Evolutionary conservation across 2,797 vertebrate genomes (phyloP).

Genomic region (Oophaga sylvatica): DNA sequence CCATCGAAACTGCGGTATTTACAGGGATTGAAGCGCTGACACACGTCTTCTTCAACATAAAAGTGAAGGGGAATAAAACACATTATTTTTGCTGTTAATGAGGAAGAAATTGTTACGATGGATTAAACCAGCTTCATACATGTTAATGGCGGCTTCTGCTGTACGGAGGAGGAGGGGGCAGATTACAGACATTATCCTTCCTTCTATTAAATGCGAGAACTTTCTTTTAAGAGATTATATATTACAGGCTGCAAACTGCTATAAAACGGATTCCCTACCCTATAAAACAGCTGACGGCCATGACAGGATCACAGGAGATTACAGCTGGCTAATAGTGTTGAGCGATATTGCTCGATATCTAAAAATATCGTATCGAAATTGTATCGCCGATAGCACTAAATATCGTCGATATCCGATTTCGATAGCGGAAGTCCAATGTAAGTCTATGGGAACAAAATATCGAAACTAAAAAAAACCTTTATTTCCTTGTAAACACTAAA

Average conservation of each 20-base stretch:
- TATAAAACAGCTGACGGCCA: neutral
- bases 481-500: no score
- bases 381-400: no score
- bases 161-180: neutral
- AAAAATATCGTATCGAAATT: no score
- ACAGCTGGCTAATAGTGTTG: no score
- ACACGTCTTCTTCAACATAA: neutral
- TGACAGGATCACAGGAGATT: neutral
- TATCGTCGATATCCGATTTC: no score
- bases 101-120: neutral
- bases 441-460: no score
- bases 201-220: neutral
- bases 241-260: neutral
- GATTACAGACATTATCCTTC: neutral
- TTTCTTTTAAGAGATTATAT: constrained; percentile 20
- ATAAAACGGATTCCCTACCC: neutral
- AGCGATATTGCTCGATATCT: no score
- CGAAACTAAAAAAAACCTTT: no score
- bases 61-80: neutral
- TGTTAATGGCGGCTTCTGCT: neutral
- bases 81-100: neutral
- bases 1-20: neutral
- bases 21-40: neutral
- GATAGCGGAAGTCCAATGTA: no score
- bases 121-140: neutral